phyloP scores from a whole-genome alignment of 2,888 invertebrate genomes.

The Gasteruption jaculator region DNA sequence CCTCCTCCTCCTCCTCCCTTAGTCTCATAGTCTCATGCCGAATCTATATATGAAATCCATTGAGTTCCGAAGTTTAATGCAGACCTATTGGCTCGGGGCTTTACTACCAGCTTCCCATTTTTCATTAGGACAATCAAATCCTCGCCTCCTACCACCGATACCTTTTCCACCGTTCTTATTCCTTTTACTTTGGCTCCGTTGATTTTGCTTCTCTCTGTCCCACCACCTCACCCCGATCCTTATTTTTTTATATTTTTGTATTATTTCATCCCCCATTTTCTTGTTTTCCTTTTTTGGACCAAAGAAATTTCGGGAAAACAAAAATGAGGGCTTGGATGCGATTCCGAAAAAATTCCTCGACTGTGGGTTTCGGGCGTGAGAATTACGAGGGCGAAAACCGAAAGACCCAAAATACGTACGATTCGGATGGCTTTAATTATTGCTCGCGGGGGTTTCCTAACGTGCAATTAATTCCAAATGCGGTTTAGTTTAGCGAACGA shows the following conservation, averaged over 20 bases:
- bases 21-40: neutral
- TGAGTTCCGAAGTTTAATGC: slow-evolving; percentile 16
- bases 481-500: slow-evolving; percentile 47
- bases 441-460: slow-evolving; percentile 42
- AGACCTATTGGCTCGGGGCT: slow-evolving; percentile 23
- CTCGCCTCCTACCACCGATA: slow-evolving; percentile 18
- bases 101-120: slow-evolving; percentile 37
- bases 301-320: slow-evolving; percentile 12
- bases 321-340: slow-evolving; percentile 29
- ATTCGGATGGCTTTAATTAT: slow-evolving; percentile 44
- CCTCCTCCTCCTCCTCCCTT: slow-evolving; percentile 17
- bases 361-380: neutral
- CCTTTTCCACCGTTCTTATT: too few species aligned
- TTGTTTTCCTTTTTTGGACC: neutral
- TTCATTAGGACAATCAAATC: slow-evolving; percentile 39
- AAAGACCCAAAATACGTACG: slow-evolving; percentile 7
- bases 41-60: slow-evolving; percentile 4
- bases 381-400: slow-evolving; percentile 9
- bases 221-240: too few species aligned
- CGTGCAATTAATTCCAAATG: slow-evolving; percentile 47
- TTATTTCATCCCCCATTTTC: slow-evolving; percentile 1
- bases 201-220: too few species aligned
- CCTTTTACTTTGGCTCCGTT: too few species aligned
- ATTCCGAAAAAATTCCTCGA: neutral
- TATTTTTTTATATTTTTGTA: too few species aligned